These are phyloP conservation scores for Bombyx mori DNA, from an alignment of 1,140 invertebrate species.

Conservation along the genomic window ASM3026992v2 NC_085128.1:5811501-5812000, in stretches of 20 bases:
- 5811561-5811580: no score
- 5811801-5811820: conserved; percentile 23
- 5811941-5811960: conserved; percentile 10
- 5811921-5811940: conserved; percentile 23
- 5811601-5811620: no score
- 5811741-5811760: conserved; percentile 50
- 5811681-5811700: background rate
- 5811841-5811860: background rate
- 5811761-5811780: conserved; percentile 57
- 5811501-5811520: no score
- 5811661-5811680: no score
- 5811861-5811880: conserved; percentile 2
- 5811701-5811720: conserved; percentile 35
- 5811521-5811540: no score
- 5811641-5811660: no score
- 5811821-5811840: background rate
- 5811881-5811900: conserved; percentile 11
- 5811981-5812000: conserved; percentile 3
- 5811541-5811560: no score
- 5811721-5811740: conserved; percentile 19
- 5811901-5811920: conserved; percentile 18
- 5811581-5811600: no score
- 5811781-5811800: conserved; percentile 32
- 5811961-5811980: conserved; percentile 1
- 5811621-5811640: no score